A percentile compares a stretch with the other conserved stretches of the same genome.
Conservation (phyloP, 1,140 invertebrate species). For the Diuraphis noxia region DNA sequence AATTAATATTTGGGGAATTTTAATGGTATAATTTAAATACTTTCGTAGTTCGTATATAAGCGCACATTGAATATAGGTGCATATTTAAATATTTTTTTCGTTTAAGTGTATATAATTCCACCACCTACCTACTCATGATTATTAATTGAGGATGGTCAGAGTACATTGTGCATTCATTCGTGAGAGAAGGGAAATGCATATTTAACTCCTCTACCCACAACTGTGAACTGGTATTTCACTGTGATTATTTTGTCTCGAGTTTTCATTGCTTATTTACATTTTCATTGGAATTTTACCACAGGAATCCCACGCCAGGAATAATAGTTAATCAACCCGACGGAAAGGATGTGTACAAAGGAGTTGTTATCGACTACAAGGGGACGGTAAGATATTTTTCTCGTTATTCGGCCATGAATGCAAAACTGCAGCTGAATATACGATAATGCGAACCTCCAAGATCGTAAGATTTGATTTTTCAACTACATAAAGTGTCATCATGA, state of each 20-base stretch:
- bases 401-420: not conserved
- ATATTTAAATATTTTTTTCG: too few relatives aligned
- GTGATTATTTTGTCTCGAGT: not conserved
- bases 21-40: too few relatives aligned
- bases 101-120: not conserved
- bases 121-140: not conserved
- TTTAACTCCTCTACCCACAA: not conserved
- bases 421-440: not conserved
- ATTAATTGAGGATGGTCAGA: not conserved
- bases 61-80: too few relatives aligned
- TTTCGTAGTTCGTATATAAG: too few relatives aligned
- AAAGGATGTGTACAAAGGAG: constrained; percentile 55
- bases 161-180: not conserved
- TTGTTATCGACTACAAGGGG: constrained; percentile 55
- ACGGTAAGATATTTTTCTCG: constrained; percentile 21
- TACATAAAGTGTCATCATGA: not conserved
- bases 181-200: not conserved
- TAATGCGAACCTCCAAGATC: not conserved
- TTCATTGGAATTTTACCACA: not conserved
- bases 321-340: constrained; percentile 56
- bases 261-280: not conserved
- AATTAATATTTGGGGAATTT: too few relatives aligned
- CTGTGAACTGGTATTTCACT: too few relatives aligned
- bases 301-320: constrained; percentile 54
- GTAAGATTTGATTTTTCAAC: not conserved